Evolutionary conservation across 2,113 vertebrate genomes (phyloP).

Genomic region (Xiphias gladius): DNA sequence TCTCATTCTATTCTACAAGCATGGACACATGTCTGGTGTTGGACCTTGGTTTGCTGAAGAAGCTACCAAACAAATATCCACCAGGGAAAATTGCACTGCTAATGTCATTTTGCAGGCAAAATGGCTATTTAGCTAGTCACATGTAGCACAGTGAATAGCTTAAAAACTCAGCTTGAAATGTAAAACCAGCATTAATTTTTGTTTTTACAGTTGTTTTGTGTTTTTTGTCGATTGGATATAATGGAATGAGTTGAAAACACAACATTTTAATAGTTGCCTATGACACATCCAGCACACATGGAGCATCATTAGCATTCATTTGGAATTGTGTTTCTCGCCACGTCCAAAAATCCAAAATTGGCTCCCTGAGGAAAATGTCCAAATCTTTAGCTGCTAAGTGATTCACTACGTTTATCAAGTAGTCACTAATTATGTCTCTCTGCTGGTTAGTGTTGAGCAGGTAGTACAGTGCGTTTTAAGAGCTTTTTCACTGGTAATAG

Average conservation of each 20-base stretch:
- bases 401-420: too few species aligned
- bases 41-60: neutral
- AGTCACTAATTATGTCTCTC: too few species aligned
- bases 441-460: too few species aligned
- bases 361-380: too few species aligned
- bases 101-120: neutral
- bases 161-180: too few species aligned
- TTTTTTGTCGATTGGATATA: too few species aligned
- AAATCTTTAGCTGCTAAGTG: too few species aligned
- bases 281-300: neutral
- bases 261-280: neutral
- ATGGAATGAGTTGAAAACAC: too few species aligned
- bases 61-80: neutral
- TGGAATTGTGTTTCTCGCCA: neutral
- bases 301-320: too few species aligned
- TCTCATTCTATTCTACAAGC: neutral
- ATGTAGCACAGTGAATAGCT: neutral
- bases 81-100: neutral
- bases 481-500: too few species aligned
- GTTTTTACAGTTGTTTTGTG: neutral
- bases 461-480: too few species aligned
- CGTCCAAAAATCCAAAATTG: neutral
- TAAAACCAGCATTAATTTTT: neutral
- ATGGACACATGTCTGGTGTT: neutral
- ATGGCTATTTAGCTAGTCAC: neutral